Conservation (phyloP, 2,113 vertebrate genomes). For the Callipepla californica region DNA sequence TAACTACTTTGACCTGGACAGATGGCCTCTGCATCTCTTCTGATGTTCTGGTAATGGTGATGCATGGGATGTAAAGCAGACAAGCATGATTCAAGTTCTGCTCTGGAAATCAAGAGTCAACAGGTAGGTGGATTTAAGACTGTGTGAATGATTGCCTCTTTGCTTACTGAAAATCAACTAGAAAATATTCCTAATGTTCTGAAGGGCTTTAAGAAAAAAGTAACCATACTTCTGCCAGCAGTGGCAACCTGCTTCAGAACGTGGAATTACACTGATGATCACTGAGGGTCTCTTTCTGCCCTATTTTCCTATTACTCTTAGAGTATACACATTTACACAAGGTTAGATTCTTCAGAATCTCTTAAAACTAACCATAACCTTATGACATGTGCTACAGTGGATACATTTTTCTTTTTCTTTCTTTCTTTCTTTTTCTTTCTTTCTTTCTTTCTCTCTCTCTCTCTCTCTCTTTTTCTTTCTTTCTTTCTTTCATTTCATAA, state of each 20-base stretch:
- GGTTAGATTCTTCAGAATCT: neutral
- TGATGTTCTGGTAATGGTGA: neutral
- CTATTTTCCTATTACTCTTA: neutral
- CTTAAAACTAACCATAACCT: neutral
- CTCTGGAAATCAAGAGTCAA: neutral
- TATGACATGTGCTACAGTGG: neutral
- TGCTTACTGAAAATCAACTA: neutral
- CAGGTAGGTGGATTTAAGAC: neutral
- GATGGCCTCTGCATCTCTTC: neutral
- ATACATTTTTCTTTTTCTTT: neutral
- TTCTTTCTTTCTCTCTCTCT: neutral
- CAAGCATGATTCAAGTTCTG: neutral
- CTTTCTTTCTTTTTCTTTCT: neutral
- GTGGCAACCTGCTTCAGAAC: neutral
- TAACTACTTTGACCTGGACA: neutral
- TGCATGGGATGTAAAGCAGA: neutral
- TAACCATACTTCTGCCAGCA: neutral
- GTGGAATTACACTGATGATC: neutral
- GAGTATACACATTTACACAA: neutral
- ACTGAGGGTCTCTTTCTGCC: neutral
- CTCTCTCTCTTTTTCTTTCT: neutral
- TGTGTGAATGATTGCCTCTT: neutral
- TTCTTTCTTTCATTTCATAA: neutral
- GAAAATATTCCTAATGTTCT: neutral
- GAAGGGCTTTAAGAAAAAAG: neutral